Base-by-base conservation (phyloP, 2,113 vertebrate species). In the Spheniscus mendiculus region DNA sequence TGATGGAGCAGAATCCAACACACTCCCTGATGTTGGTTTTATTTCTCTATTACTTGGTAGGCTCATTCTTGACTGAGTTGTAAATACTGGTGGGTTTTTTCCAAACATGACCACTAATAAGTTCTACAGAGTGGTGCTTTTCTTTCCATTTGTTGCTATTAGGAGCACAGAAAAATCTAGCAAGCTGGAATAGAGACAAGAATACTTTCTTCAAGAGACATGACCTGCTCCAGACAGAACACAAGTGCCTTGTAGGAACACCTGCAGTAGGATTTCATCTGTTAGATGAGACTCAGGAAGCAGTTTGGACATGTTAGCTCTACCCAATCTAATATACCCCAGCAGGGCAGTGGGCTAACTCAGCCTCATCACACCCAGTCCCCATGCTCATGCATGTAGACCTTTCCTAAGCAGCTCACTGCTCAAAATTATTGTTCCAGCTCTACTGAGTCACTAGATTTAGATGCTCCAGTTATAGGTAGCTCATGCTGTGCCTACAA, bases 161-260 rank as follows among this genome's bases (percentile, higher is more conserved):
- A 72, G 18, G 17, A 18, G 3, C 29, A 55, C 15, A 18, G 11
- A 76, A 88, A 79, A 55, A 23, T 38, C 38, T 67, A 79, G 16
- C 1, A 4, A 65, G 78, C 5, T 30, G 4, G 2, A 3, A 0
- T 40, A 66, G 20, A 58, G 36, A 42, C 3, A 42, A 50, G 5
- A 78, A 74, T 15, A 20, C 40, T 58, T 82, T 49, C n/a, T 76
- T 53, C 0, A 1, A 69, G 10, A 83, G 8, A 40, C 1, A 0
- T 44, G 40, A 63, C 10, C 12, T 13, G 4, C 13, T 83, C 36
- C 69, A 73, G 21, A 73, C 1, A 61, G 49, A 80, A 12, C 15
- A 1, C 10, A 73, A 77, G 36, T 49, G n/a, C 44, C 47, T 58
- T 67, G 18, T 18, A 32, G 70, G 26, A 14, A 69, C 7, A 27